These are phyloP conservation scores for Nannobrachium achirus DNA, from an alignment of 2,113 vertebrate species.

Conservation along the genomic window DNA sequence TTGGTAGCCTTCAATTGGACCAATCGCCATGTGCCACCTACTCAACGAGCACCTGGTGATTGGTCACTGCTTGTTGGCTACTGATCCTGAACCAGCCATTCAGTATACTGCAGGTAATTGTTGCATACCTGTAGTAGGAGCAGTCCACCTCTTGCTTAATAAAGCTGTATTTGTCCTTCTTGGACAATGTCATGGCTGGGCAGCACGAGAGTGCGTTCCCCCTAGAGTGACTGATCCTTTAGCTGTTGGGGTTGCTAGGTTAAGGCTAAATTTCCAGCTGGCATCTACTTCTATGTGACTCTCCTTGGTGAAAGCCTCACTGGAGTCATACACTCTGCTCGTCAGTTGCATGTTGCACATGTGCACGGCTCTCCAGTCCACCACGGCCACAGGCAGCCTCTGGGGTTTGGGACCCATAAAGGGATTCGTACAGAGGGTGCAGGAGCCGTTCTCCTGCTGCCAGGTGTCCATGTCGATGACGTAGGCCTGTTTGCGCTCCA, in stretches of 20 bases:
- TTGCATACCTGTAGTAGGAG: conserved; percentile 61
- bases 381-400: conserved; percentile 60
- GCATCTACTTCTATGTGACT: conserved; percentile 53
- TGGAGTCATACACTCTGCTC: conserved; percentile 51
- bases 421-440: conserved; percentile 59
- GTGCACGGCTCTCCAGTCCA: conserved; percentile 55
- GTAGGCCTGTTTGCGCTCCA: conserved; percentile 59
- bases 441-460: conserved; percentile 39
- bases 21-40: too few species aligned
- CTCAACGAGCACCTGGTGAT: too few species aligned
- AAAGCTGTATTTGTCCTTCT: conserved; percentile 66
- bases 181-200: conserved; percentile 52
- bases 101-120: too few species aligned
- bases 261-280: conserved; percentile 71
- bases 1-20: too few species aligned
- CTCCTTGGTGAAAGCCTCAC: conserved; percentile 42
- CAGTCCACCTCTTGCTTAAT: conserved; percentile 57
- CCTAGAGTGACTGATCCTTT: conserved; percentile 2
- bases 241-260: neutral
- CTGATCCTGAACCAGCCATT: too few species aligned
- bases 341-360: conserved; percentile 47
- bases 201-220: conserved; percentile 54
- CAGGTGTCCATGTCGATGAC: conserved; percentile 53
- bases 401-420: conserved; percentile 38
- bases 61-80: too few species aligned